Evolutionary conservation across 1,140 invertebrate species (phyloP).

Genomic region (Diorhabda elongata): DNA sequence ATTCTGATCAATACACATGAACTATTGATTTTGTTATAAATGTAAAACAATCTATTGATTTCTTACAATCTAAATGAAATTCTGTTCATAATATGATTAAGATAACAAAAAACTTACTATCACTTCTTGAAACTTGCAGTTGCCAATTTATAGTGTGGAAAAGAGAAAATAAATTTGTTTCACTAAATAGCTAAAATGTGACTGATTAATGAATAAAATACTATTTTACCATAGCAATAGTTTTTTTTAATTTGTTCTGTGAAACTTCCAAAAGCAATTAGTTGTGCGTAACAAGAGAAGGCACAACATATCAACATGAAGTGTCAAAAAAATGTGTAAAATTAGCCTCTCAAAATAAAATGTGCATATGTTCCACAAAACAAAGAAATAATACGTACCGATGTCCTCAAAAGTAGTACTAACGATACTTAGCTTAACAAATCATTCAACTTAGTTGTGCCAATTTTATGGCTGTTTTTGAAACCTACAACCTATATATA

Average conservation of each 20-base stretch:
- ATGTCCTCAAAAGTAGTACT: not conserved
- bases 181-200: not conserved
- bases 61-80: no score
- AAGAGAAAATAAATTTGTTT: not conserved
- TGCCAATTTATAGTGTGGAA: no score
- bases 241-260: no score
- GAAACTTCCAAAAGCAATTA: constrained; percentile 4
- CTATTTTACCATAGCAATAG: no score
- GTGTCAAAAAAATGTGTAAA: constrained; percentile 20
- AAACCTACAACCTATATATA: constrained; percentile 12
- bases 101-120: no score
- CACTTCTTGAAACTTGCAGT: no score
- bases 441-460: constrained; percentile 22
- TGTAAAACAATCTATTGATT: no score
- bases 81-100: no score
- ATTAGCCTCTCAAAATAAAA: not conserved
- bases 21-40: no score
- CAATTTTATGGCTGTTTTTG: constrained; percentile 28
- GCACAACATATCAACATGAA: constrained; percentile 29
- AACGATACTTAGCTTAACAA: not conserved
- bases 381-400: not conserved
- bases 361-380: not conserved
- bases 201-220: no score
- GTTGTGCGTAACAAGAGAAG: constrained; percentile 25
- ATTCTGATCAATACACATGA: no score